Evolutionary conservation across 1,140 invertebrate species (phyloP).

Genomic region (Drosophila setifemur): DNA sequence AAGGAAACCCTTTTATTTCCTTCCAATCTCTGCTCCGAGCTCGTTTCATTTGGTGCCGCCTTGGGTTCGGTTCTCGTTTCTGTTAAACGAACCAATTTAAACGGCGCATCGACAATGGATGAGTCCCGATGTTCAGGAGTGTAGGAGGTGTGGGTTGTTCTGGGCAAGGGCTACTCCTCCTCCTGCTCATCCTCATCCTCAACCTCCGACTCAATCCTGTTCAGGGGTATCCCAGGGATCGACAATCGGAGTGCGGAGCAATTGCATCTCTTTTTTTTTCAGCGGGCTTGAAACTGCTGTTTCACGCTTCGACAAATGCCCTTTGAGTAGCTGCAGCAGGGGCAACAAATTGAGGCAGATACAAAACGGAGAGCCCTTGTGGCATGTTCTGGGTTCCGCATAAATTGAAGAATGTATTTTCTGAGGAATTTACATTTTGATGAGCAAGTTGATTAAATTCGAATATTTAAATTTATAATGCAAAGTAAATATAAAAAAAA

Average conservation of each 20-base stretch:
- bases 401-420: conserved; percentile 18
- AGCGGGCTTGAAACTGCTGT: conserved; percentile 69
- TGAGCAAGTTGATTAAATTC: too few relatives aligned
- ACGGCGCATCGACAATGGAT: conserved; percentile 44
- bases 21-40: conserved; percentile 31
- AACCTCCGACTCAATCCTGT: conserved; percentile 25
- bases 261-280: conserved; percentile 47
- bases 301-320: conserved; percentile 75
- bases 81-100: conserved; percentile 76
- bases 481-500: too few relatives aligned
- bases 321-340: conserved; percentile 44
- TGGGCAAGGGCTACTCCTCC: conserved; percentile 45
- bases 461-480: too few relatives aligned
- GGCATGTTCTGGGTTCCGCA: conserved; percentile 3
- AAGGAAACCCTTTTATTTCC: conserved; percentile 49
- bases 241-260: conserved; percentile 12
- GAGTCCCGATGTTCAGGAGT: conserved; percentile 16
- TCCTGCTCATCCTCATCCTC: conserved; percentile 27
- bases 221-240: conserved; percentile 18
- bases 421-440: too few relatives aligned
- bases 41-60: conserved; percentile 59
- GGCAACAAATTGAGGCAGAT: conserved; percentile 60
- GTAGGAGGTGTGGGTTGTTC: not conserved
- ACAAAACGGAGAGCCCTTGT: conserved; percentile 19
- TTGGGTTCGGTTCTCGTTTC: conserved; percentile 33